Evolutionary conservation across 2,888 invertebrate genomes (phyloP).

Genomic region (Lampropteryx suffumata): DNA sequence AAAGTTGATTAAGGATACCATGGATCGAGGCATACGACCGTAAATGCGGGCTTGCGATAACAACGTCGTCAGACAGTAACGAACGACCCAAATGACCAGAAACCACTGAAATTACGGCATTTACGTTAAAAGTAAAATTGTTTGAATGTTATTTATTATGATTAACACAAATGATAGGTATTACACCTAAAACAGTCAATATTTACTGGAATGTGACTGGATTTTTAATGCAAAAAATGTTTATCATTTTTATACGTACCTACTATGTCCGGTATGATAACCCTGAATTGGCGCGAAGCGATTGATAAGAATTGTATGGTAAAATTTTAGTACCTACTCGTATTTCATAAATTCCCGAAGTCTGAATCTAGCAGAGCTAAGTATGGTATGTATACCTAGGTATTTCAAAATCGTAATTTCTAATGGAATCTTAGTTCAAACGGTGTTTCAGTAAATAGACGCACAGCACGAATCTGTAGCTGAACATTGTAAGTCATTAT

Average conservation of each 20-base stretch:
- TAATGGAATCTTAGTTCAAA: constrained; percentile 4
- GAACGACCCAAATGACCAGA: constrained; percentile 4
- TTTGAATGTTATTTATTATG: not conserved
- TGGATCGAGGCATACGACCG: constrained; percentile 4
- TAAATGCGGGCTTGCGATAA: constrained; percentile 26
- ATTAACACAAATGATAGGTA: not conserved
- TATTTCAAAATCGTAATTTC: constrained; percentile 12
- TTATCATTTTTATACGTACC: constrained; percentile 34
- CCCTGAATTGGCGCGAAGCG: constrained; percentile 21
- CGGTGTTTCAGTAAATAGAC: not conserved
- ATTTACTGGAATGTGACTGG: not conserved
- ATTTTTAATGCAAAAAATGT: constrained; percentile 14
- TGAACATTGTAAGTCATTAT: too few species aligned
- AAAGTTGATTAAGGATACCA: not conserved
- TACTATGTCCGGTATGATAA: constrained; percentile 41
- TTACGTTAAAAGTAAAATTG: too few species aligned
- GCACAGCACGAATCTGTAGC: too few species aligned
- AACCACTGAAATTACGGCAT: not conserved
- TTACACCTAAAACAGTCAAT: not conserved
- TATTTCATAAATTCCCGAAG: too few species aligned
- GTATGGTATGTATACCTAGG: too few species aligned
- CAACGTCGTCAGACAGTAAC: constrained; percentile 3
- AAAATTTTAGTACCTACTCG: too few species aligned
- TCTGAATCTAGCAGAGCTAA: too few species aligned
- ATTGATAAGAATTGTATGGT: constrained; percentile 9